phyloP scores from a whole-genome alignment of 2,888 invertebrate genomes.

The Apamea anceps region DNA sequence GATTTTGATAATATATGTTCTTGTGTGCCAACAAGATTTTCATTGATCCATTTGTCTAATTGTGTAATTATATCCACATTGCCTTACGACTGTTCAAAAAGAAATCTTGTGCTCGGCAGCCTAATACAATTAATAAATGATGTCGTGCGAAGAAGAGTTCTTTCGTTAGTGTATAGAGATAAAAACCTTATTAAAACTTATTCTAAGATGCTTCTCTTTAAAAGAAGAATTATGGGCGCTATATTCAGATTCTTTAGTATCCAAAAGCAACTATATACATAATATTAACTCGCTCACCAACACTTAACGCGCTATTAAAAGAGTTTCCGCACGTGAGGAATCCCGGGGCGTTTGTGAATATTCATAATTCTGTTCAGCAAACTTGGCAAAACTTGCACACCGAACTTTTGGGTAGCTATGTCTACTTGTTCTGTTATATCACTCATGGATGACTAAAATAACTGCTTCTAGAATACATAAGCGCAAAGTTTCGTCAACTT shows the following conservation, averaged over 20 bases:
- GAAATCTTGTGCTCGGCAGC: not conserved
- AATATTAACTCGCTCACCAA: constrained; percentile 60
- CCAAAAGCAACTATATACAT: constrained; percentile 40
- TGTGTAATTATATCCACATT: not conserved
- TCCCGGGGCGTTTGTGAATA: constrained; percentile 82
- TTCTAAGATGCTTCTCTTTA: constrained; percentile 9
- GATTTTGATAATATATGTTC: not conserved
- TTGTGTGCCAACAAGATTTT: too few relatives aligned
- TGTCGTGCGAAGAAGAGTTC: not conserved
- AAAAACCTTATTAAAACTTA: constrained; percentile 11
- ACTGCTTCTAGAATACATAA: constrained; percentile 64
- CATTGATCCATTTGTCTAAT: not conserved
- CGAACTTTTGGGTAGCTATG: constrained; percentile 71
- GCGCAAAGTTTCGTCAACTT: constrained; percentile 57
- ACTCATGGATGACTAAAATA: constrained; percentile 69
- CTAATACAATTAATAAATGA: not conserved
- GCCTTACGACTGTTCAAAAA: not conserved
- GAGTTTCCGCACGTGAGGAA: constrained; percentile 78
- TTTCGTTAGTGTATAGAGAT: not conserved
- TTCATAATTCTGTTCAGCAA: constrained; percentile 80
- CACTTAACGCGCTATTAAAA: constrained; percentile 79
- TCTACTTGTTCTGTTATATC: constrained; percentile 70
- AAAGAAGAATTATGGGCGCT: constrained; percentile 21
- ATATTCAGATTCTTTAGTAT: constrained; percentile 48
- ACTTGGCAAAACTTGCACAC: constrained; percentile 74